These are phyloP conservation scores for Alectoris magna DNA, from an alignment of 2,797 vertebrate genomes.

Conservation along the genomic window DNA sequence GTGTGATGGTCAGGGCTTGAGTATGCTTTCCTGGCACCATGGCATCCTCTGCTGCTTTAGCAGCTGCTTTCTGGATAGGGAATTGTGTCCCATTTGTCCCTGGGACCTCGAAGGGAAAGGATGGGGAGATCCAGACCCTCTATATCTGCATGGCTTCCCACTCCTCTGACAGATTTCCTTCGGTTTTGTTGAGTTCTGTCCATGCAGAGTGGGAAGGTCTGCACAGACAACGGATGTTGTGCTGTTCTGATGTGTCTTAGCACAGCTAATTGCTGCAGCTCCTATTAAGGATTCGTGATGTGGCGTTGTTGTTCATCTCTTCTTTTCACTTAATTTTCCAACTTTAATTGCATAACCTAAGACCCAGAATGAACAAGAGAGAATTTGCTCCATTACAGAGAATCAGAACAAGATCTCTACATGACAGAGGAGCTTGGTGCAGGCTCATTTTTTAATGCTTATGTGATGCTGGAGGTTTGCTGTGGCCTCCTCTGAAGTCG, in stretches of 20 bases:
- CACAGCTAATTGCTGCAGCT: background rate
- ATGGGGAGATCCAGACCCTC: background rate
- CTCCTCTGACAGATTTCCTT: background rate
- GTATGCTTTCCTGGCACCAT: accelerated
- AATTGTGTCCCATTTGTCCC: accelerated
- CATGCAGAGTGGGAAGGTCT: background rate
- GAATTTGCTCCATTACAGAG: background rate
- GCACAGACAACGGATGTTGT: background rate
- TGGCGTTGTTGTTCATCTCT: background rate
- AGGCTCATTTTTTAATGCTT: background rate
- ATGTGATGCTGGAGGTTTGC: background rate
- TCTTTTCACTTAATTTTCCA: background rate
- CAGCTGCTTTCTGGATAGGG: background rate
- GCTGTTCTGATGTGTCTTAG: background rate
- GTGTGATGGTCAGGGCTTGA: background rate
- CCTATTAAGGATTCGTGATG: background rate
- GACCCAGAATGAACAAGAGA: background rate
- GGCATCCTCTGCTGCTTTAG: background rate
- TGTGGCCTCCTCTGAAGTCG: background rate
- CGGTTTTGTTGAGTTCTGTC: background rate
- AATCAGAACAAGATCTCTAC: background rate
- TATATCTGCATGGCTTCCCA: accelerated
- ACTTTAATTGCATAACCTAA: background rate
- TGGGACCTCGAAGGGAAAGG: background rate
- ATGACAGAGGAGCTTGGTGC: background rate